phyloP scores from a whole-genome alignment of 2,113 vertebrate species.

The Passer montanus region DNA sequence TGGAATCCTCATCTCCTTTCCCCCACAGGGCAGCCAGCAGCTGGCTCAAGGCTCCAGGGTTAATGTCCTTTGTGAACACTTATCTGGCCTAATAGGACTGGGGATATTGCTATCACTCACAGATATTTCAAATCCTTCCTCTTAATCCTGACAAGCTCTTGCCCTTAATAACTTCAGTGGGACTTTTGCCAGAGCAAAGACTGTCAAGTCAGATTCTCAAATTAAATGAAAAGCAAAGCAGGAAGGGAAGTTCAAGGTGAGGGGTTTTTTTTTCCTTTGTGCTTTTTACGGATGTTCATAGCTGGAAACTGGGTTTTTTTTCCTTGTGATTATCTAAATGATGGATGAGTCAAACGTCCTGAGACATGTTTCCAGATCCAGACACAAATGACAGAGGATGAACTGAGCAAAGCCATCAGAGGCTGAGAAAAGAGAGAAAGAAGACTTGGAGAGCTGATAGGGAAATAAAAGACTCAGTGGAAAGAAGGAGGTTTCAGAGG shows the following conservation, averaged over 20 bases:
- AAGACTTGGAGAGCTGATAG: neutral
- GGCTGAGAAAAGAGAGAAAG: neutral
- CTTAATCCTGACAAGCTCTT: constrained; percentile 66
- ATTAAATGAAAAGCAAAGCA: constrained; percentile 41
- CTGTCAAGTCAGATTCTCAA: constrained; percentile 54
- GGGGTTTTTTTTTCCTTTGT: neutral
- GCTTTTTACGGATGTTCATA: constrained; percentile 37
- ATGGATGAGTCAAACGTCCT: constrained; percentile 29
- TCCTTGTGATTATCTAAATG: constrained; percentile 47
- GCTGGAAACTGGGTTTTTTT: neutral
- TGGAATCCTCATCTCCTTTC: neutral
- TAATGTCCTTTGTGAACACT: constrained; percentile 19
- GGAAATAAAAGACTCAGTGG: neutral
- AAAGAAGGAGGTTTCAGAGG: neutral
- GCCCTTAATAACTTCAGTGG: constrained; percentile 66
- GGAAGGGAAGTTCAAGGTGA: constrained; percentile 62
- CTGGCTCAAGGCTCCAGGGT: constrained; percentile 36
- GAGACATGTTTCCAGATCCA: constrained; percentile 38
- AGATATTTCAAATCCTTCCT: constrained; percentile 58
- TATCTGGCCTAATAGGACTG: constrained; percentile 31
- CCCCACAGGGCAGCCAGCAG: neutral
- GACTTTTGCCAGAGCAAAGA: constrained; percentile 62
- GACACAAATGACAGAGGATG: constrained; percentile 50
- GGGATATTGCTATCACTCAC: constrained; percentile 52
- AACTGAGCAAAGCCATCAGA: constrained; percentile 6